These are phyloP conservation scores for Augochlora pura DNA, from an alignment of 1,140 invertebrate genomes.

Conservation along the genomic window DNA sequence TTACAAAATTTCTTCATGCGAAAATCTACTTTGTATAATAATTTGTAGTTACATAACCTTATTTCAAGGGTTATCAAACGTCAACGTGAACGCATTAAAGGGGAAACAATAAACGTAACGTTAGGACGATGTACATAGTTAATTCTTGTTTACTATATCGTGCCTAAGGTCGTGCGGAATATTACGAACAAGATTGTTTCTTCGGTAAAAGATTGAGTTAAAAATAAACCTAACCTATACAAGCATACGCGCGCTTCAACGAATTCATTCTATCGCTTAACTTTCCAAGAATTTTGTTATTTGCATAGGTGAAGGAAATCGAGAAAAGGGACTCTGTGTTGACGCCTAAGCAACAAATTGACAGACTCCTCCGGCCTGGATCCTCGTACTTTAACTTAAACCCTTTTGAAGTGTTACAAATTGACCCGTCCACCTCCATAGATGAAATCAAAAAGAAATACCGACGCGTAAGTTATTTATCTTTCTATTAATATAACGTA, in stretches of 20 bases:
- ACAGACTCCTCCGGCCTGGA: conserved; percentile 93
- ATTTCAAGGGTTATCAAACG: conserved; percentile 37
- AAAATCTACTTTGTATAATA: background rate
- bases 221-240: conserved; percentile 51
- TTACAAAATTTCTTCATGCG: background rate
- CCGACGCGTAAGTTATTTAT: conserved; percentile 83
- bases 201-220: background rate
- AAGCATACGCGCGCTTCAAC: conserved; percentile 6
- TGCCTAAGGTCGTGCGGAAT: background rate
- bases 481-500: background rate
- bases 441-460: conserved; percentile 99
- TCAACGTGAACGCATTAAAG: conserved; percentile 31
- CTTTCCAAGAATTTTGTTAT: conserved; percentile 49
- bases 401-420: conserved; percentile 96
- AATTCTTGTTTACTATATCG: background rate
- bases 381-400: conserved; percentile 98
- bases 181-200: background rate
- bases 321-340: conserved; percentile 95
- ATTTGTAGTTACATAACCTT: background rate
- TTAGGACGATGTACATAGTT: background rate
- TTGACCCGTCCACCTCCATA: conserved; percentile 93
- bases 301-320: conserved; percentile 93
- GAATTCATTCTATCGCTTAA: conserved; percentile 25
- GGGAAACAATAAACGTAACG: conserved; percentile 17
- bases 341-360: conserved; percentile 97